Evolutionary conservation across 2,888 invertebrate species (phyloP).

Genomic region (Machimus rusticus): DNA sequence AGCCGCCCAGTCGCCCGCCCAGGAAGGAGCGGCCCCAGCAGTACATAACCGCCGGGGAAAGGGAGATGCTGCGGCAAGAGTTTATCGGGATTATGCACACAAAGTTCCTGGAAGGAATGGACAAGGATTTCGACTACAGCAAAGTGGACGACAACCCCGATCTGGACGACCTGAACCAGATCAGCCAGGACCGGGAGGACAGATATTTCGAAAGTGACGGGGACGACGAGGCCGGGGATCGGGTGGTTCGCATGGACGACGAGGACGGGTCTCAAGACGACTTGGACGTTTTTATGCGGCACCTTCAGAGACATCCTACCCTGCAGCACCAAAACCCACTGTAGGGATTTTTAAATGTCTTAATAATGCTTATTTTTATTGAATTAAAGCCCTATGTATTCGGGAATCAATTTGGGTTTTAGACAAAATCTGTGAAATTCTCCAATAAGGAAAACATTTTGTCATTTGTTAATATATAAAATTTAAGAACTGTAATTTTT

Average conservation of each 20-base stretch:
- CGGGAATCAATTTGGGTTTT: too few relatives aligned
- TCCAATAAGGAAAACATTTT: too few relatives aligned
- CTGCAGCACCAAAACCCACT: not conserved
- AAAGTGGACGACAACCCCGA: constrained; percentile 81
- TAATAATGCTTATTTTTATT: not conserved
- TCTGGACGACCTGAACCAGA: constrained; percentile 77
- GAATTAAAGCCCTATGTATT: too few relatives aligned
- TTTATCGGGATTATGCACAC: constrained; percentile 86
- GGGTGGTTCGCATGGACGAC: constrained; percentile 42
- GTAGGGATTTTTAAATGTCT: not conserved
- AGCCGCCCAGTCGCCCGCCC: constrained; percentile 12
- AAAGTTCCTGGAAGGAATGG: constrained; percentile 83
- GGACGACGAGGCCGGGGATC: constrained; percentile 65
- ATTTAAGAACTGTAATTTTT: too few relatives aligned
- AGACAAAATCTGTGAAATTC: too few relatives aligned
- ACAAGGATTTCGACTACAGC: constrained; percentile 83
- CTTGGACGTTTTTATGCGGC: constrained; percentile 77
- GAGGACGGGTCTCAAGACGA: constrained; percentile 66
- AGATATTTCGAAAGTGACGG: constrained; percentile 89
- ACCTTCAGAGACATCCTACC: constrained; percentile 56
- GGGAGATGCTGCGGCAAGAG: constrained; percentile 76
- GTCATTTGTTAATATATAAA: too few relatives aligned
- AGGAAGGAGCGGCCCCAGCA: constrained; percentile 52
- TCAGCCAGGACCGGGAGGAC: constrained; percentile 85
- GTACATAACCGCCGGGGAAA: constrained; percentile 68